phyloP scores from a whole-genome alignment of 2,797 vertebrate species.

The Platyrinchus mystaceus region DNA sequence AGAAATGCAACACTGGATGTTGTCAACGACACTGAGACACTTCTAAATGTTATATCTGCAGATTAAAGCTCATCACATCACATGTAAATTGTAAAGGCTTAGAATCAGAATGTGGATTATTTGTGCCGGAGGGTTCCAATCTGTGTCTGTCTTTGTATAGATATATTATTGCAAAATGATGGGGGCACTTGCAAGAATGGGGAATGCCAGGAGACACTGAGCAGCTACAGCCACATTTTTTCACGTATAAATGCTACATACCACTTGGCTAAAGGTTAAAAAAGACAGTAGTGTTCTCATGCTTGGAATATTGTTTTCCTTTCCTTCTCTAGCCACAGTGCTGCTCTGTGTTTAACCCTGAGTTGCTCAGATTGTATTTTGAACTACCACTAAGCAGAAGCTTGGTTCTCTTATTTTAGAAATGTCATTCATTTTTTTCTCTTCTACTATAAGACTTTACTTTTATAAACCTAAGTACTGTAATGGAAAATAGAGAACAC shows the following conservation, averaged over 20 bases:
- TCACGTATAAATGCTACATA: not conserved
- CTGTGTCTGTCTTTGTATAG: not conserved
- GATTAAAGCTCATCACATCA: not conserved
- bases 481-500: not conserved
- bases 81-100: not conserved
- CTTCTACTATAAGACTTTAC: not conserved
- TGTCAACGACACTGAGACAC: not conserved
- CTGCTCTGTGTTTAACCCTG: conserved; percentile 30
- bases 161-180: not conserved
- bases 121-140: not conserved
- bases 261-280: conserved; percentile 51
- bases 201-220: not conserved
- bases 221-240: conserved; percentile 53
- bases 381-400: not conserved
- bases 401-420: not conserved
- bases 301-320: conserved; percentile 53
- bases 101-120: not conserved
- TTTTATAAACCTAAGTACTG: not conserved
- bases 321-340: conserved; percentile 13
- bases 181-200: not conserved
- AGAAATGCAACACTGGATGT: not conserved
- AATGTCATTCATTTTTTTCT: not conserved
- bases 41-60: not conserved
- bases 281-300: conserved; percentile 56
- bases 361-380: not conserved